Conservation (phyloP, 2,888 invertebrate species). For the Sycophila texana region DNA sequence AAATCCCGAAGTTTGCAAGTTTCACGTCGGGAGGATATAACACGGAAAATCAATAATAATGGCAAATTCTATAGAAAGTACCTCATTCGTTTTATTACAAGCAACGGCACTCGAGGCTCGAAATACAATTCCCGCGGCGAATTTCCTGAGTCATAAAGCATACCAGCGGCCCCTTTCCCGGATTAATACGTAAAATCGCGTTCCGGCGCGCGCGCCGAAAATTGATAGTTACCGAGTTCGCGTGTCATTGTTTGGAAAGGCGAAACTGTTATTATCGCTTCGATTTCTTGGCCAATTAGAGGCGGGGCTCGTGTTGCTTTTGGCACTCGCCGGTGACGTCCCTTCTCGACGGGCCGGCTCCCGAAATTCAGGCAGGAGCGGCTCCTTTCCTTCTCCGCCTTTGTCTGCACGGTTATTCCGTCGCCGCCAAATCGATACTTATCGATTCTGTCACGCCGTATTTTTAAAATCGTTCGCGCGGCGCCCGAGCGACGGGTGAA, state of each 20-base stretch:
- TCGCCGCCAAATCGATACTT: background rate
- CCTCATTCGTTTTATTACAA: too few species aligned
- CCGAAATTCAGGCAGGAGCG: background rate
- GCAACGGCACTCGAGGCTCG: too few species aligned
- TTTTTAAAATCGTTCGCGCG: background rate
- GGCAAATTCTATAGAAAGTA: too few species aligned
- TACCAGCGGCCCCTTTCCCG: background rate
- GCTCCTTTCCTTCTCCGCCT: background rate
- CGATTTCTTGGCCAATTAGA: constrained; percentile 30
- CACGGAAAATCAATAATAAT: too few species aligned
- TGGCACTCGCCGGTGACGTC: background rate
- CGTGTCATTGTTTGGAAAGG: constrained; percentile 25
- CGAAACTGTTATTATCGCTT: constrained; percentile 27
- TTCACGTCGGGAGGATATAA: too few species aligned
- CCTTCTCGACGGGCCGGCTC: too few species aligned
- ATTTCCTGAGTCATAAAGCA: background rate
- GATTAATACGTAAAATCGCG: constrained; percentile 1
- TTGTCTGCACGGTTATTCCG: background rate
- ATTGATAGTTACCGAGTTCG: constrained; percentile 13
- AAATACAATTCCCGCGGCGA: background rate
- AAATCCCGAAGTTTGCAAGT: too few species aligned
- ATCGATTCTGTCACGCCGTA: background rate
- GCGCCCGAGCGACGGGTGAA: background rate
- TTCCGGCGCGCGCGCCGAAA: background rate
- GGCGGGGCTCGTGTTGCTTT: constrained; percentile 10